Evolutionary conservation across 1,140 invertebrate genomes (phyloP).

Genomic region (Dolichoris vasculosae): DNA sequence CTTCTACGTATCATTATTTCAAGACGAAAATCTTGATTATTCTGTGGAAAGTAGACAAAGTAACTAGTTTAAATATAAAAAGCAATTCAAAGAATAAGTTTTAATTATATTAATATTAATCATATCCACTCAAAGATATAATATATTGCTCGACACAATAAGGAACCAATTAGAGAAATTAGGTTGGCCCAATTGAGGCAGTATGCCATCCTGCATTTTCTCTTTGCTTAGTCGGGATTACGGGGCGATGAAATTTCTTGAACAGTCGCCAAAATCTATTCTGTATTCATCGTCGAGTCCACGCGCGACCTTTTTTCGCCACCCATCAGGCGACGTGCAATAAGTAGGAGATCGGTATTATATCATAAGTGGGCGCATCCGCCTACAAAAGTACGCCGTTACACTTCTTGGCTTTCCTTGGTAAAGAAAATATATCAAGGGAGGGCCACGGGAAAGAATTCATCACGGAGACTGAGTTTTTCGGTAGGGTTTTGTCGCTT

Average conservation of each 20-base stretch:
- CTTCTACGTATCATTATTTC: not conserved
- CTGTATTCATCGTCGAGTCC: slow-evolving; percentile 9
- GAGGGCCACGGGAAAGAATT: not conserved
- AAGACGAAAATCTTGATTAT: not conserved
- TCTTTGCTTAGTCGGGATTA: not conserved
- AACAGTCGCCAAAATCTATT: slow-evolving; percentile 50
- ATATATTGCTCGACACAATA: slow-evolving; percentile 1
- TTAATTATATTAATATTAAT: no score
- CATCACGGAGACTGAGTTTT: not conserved
- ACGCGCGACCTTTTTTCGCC: slow-evolving; percentile 12
- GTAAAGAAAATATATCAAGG: not conserved
- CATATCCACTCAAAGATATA: not conserved
- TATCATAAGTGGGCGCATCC: not conserved
- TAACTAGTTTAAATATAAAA: no score
- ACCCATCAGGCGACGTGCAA: not conserved
- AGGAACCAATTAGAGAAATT: slow-evolving; percentile 50
- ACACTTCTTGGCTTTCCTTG: not conserved
- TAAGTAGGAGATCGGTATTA: not conserved
- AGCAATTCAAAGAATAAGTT: no score
- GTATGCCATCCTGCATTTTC: not conserved
- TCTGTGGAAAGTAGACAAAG: no score
- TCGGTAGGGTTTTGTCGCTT: not conserved
- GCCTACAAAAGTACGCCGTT: not conserved
- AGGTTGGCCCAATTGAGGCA: slow-evolving; percentile 32
- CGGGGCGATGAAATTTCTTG: slow-evolving; percentile 21